phyloP scores from a whole-genome alignment of 2,797 vertebrate species.

The Antennarius maculatus region DNA sequence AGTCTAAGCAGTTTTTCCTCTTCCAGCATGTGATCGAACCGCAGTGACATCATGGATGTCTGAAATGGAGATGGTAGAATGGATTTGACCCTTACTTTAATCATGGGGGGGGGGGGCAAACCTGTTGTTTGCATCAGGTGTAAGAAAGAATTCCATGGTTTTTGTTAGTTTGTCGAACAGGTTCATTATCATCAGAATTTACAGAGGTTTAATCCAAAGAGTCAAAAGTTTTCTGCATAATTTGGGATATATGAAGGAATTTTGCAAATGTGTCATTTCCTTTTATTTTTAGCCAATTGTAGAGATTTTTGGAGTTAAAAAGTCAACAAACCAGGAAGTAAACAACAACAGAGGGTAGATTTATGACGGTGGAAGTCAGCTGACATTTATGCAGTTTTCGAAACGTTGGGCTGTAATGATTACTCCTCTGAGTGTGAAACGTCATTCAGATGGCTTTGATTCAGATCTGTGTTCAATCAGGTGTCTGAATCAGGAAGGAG shows the following conservation, averaged over 20 bases:
- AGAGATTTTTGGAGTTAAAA: no score
- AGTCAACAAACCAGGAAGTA: no score
- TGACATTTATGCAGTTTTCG: not conserved
- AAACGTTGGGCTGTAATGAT: not conserved
- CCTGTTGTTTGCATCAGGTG: not conserved
- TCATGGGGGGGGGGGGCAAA: not conserved
- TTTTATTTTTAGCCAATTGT: no score
- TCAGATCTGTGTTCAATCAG: not conserved
- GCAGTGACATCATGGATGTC: not conserved
- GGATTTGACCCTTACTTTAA: not conserved
- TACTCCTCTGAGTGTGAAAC: not conserved
- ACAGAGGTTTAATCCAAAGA: not conserved
- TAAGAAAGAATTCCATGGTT: no score
- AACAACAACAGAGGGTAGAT: no score
- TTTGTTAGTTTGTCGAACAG: no score
- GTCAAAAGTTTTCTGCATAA: no score
- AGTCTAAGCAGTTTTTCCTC: not conserved
- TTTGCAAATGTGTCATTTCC: no score
- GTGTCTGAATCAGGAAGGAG: slow-evolving; percentile 10
- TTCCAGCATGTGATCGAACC: slow-evolving; percentile 12
- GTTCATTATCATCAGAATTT: not conserved
- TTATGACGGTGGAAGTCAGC: not conserved
- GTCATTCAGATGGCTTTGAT: not conserved
- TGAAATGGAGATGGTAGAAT: slow-evolving; percentile 6
- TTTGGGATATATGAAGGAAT: no score